Evolutionary conservation across 1,140 invertebrate genomes (phyloP).

Genomic region (Pseudoatta argentina): DNA sequence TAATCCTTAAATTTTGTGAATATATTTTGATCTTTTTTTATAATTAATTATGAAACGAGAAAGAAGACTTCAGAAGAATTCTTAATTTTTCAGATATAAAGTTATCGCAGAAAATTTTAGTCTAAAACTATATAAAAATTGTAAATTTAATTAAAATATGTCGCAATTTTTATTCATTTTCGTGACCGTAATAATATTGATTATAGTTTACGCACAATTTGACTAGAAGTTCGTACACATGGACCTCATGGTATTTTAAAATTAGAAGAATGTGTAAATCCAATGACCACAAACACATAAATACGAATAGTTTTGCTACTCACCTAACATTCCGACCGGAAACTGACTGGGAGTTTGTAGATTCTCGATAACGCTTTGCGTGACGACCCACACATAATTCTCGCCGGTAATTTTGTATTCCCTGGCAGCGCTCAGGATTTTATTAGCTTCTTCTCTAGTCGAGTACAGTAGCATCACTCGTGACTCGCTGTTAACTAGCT

Average conservation of each 20-base stretch:
- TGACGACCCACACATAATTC: constrained; percentile 98
- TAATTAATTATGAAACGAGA: background rate
- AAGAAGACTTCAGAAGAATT: background rate
- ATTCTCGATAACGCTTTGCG: constrained; percentile 96
- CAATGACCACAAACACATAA: background rate
- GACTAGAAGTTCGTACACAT: background rate
- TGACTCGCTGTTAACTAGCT: constrained; percentile 96
- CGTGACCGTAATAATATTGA: background rate
- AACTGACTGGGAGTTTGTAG: constrained; percentile 92
- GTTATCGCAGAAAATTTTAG: background rate
- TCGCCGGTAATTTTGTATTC: constrained; percentile 96
- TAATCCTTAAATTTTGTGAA: background rate
- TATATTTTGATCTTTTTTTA: background rate
- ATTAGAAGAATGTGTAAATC: background rate
- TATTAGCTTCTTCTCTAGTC: constrained; percentile 94
- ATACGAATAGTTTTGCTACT: constrained; percentile 79
- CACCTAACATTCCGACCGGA: constrained; percentile 97
- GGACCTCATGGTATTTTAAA: background rate
- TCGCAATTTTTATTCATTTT: background rate
- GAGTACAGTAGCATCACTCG: constrained; percentile 97
- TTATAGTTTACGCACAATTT: constrained; percentile 16
- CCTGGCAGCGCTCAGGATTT: constrained; percentile 93
- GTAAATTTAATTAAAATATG: constrained; percentile 19
- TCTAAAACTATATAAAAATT: background rate
- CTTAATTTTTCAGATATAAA: background rate